A percentile compares a stretch with the other conserved stretches of the same genome.
phyloP scores from a whole-genome alignment of 1,140 invertebrate species.

The Drosophila obscura region DNA sequence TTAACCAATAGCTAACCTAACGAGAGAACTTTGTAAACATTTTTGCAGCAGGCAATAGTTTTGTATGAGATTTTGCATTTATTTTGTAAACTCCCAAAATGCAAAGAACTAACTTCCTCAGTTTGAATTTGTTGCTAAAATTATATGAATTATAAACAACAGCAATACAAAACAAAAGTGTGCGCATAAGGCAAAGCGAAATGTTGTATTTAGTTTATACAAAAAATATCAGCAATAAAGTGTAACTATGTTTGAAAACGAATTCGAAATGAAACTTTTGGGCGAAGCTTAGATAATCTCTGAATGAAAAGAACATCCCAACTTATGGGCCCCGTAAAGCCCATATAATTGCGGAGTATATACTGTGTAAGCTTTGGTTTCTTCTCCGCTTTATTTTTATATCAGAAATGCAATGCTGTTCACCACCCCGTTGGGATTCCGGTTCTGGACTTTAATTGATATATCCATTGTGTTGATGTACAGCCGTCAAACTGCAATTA shows the following conservation, averaged over 20 bases:
- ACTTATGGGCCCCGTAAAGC: not conserved
- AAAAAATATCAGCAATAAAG: constrained; percentile 66
- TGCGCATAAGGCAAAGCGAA: constrained; percentile 36
- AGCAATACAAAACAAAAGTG: constrained; percentile 7
- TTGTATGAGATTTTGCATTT: constrained; percentile 47
- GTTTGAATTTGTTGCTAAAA: constrained; percentile 54
- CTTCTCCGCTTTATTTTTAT: not conserved
- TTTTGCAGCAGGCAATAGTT: constrained; percentile 25
- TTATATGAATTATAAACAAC: constrained; percentile 35
- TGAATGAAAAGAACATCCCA: too few relatives aligned
- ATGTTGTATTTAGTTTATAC: constrained; percentile 70
- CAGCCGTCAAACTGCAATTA: constrained; percentile 56
- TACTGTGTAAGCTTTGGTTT: too few relatives aligned
- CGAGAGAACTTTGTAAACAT: constrained; percentile 32
- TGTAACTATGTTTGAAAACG: constrained; percentile 66
- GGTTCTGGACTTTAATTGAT: constrained; percentile 36
- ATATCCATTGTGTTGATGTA: constrained; percentile 57
- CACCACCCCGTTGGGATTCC: constrained; percentile 17
- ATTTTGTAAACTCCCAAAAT: constrained; percentile 38
- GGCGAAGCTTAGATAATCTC: too few relatives aligned
- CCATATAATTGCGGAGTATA: not conserved
- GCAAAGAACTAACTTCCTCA: constrained; percentile 16
- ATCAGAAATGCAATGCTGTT: not conserved
- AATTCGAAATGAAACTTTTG: not conserved
- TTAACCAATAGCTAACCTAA: constrained; percentile 10